Conservation (phyloP, 1,140 invertebrate species). For the Onthophagus taurus region DNA sequence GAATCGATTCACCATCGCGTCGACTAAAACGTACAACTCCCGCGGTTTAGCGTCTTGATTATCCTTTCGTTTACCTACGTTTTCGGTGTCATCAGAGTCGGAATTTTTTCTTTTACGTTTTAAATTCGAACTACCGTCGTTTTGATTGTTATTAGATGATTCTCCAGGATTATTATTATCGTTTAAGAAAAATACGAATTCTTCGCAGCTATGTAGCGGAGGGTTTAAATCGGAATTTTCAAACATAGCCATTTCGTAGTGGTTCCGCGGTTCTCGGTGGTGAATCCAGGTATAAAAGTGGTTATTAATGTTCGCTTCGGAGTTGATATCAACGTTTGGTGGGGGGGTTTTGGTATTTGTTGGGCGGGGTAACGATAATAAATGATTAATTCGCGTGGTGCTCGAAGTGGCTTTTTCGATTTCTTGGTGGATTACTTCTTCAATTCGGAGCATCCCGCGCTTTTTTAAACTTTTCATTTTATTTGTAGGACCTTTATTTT, state of each 20-base stretch:
- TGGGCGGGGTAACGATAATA: background rate
- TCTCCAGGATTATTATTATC: background rate
- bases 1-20: background rate
- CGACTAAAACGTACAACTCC: slow-evolving; percentile 1
- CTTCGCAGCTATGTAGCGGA: background rate
- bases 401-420: background rate
- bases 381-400: background rate
- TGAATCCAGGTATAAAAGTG: background rate
- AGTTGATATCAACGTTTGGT: background rate
- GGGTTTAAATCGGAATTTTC: slow-evolving; percentile 10
- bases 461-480: slow-evolving; percentile 1
- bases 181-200: background rate
- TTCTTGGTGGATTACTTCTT: background rate
- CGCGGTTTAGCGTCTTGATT: background rate
- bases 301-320: background rate
- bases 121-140: background rate
- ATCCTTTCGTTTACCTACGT: background rate
- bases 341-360: background rate
- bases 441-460: background rate
- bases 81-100: background rate
- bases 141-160: background rate
- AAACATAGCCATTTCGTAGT: slow-evolving; percentile 13
- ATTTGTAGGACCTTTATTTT: background rate
- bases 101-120: background rate
- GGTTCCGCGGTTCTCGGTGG: slow-evolving; percentile 6